These are phyloP conservation scores for Erannis defoliaria DNA, from an alignment of 2,888 invertebrate species.

Conservation along the genomic window DNA sequence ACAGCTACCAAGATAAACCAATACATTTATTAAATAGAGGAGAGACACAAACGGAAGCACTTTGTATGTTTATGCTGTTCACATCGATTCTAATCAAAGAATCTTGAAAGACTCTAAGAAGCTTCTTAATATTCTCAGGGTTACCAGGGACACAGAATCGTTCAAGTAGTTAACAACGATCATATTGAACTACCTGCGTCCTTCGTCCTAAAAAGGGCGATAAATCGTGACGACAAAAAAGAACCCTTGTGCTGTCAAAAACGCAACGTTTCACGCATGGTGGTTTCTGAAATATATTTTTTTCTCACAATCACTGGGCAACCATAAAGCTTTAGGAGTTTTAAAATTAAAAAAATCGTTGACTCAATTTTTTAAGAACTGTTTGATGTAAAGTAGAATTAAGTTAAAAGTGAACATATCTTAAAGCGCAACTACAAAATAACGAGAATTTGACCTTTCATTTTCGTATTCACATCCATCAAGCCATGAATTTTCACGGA, in stretches of 20 bases:
- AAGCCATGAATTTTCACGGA: slow-evolving; percentile 20
- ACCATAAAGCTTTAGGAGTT: slow-evolving; percentile 28
- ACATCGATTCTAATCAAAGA: no score
- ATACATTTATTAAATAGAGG: no score
- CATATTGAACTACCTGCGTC: slow-evolving; percentile 32
- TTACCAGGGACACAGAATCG: slow-evolving; percentile 45
- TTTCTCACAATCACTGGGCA: slow-evolving; percentile 44
- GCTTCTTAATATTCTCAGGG: slow-evolving; percentile 42
- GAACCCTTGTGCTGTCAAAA: slow-evolving; percentile 14
- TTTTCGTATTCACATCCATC: slow-evolving; percentile 15
- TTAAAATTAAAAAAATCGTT: background rate
- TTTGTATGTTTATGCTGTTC: no score
- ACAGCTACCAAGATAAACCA: no score
- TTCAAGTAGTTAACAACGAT: slow-evolving; percentile 16
- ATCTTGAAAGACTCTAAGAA: background rate
- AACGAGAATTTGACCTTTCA: slow-evolving; percentile 17
- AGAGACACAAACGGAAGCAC: no score
- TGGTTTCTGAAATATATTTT: slow-evolving; percentile 7
- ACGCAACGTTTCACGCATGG: slow-evolving; percentile 14
- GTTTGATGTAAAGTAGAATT: background rate
- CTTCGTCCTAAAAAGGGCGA: slow-evolving; percentile 26
- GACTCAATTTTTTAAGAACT: background rate
- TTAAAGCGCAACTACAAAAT: background rate
- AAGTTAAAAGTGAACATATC: background rate
- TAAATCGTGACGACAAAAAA: slow-evolving; percentile 32